Conservation (phyloP, 2,888 invertebrate species). For the Zygothrica quintamaculata region DNA sequence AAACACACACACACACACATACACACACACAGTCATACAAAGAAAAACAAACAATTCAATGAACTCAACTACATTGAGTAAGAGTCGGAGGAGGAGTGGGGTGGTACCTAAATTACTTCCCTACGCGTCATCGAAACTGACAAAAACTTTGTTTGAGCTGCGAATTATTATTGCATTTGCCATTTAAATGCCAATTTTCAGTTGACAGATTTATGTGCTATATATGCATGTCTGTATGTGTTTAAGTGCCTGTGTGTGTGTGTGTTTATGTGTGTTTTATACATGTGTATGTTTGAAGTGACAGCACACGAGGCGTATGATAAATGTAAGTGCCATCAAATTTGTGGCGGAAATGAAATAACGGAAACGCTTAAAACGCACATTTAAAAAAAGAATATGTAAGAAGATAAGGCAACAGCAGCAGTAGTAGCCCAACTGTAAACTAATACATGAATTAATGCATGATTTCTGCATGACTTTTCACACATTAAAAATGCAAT, state of each 20-base stretch:
- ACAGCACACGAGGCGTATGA: constrained; percentile 58
- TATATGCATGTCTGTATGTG: constrained; percentile 8
- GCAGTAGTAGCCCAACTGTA: no score
- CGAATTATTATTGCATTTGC: constrained; percentile 73
- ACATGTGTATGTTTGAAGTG: constrained; percentile 21
- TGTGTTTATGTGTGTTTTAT: constrained; percentile 7
- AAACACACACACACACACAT: constrained; percentile 45
- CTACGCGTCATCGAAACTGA: no score
- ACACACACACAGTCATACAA: no score
- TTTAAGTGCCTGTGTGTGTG: constrained; percentile 9
- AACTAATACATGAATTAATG: no score
- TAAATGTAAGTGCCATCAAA: constrained; percentile 62
- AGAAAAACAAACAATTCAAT: constrained; percentile 43
- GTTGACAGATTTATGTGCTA: constrained; percentile 43
- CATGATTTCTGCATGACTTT: no score
- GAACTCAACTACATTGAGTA: no score
- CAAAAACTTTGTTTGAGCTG: constrained; percentile 47
- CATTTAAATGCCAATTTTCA: constrained; percentile 52
- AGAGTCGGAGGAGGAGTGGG: no score
- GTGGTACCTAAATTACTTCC: no score
- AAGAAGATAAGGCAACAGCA: no score
- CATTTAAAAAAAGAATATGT: constrained; percentile 2
- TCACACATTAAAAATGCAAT: no score
- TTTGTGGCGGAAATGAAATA: constrained; percentile 64
- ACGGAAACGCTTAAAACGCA: constrained; percentile 47